Base-by-base conservation (phyloP, 2,888 invertebrate genomes). In the Nymphalis c-album region DNA sequence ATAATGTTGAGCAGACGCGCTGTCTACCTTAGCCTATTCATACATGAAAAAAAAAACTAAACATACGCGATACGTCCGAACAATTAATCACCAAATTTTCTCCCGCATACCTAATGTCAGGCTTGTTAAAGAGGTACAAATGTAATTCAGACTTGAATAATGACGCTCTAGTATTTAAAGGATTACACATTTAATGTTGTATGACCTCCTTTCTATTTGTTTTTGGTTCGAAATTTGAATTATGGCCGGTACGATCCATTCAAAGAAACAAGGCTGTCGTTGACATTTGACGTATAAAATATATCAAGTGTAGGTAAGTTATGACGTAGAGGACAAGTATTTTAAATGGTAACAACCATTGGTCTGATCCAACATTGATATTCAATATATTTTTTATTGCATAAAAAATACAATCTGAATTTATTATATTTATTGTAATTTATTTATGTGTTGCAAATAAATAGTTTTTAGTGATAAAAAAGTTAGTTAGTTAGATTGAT, bases 111-210 rank as follows among this genome's bases (percentile, higher is more conserved):
- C 63, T 62, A 58, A 68, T 62, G 64, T 65, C 70, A 70, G 63
- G 70, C 66, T 70, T 72, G 68, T 70, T 64, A 18, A 58, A 60
- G 20, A 60, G 55, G 13, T 50, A 67, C 58, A 63, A 47, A 64
- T 67, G 75, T 83, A 80, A 80, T 84, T 82, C 80, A 72, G 73
- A 73, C 70, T 74, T 85, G 83, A 83, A 73, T 79, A 77, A 82
- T 80, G 74, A 66, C 66, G 31, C 69, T 78, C 83, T 82, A 83
- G 83, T 85, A 85, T 85, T 86, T 80, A 78, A 75, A 72, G 85
- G 88, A 88, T 89, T 72, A 80, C 76, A 80, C 78, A 58, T 65
- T 65, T 65, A 47, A 48, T 60, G 40, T 69, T 67, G 62, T 70
- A 70, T 63, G 80, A 77, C 81, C 78, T 77, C 78, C 77, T 82